These are phyloP conservation scores for Mohoua ochrocephala DNA, from an alignment of 2,113 vertebrate genomes.

Conservation along the genomic window DNA sequence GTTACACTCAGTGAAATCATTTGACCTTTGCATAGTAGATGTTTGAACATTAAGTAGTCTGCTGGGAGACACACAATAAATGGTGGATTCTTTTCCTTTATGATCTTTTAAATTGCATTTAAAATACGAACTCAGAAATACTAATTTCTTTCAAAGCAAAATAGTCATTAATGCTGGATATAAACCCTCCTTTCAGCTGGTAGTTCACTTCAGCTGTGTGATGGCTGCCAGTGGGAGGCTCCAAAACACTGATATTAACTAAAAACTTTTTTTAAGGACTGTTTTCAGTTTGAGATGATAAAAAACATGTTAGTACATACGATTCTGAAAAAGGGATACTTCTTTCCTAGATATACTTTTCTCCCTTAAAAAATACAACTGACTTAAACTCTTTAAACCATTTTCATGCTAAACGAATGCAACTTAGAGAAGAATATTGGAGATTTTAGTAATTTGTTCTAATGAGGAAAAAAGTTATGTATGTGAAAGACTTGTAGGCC, in stretches of 20 bases:
- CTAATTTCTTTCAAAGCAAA: slow-evolving; percentile 30
- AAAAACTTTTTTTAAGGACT: slow-evolving; percentile 50
- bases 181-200: slow-evolving; percentile 9
- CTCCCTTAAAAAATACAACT: neutral
- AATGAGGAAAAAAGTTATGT: neutral
- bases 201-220: slow-evolving; percentile 41
- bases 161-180: neutral
- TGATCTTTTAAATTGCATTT: slow-evolving; percentile 42
- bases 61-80: slow-evolving; percentile 36
- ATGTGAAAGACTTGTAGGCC: neutral
- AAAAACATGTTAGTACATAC: neutral
- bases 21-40: slow-evolving; percentile 49
- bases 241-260: slow-evolving; percentile 60
- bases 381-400: neutral
- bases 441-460: neutral
- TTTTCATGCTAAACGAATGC: neutral
- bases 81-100: slow-evolving; percentile 23
- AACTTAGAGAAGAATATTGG: neutral
- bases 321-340: neutral
- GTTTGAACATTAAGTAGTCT: slow-evolving; percentile 55
- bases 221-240: slow-evolving; percentile 67
- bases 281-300: neutral
- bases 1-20: slow-evolving; percentile 30
- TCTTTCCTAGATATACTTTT: neutral
- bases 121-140: slow-evolving; percentile 5